These are phyloP conservation scores for Cheilosia soror DNA, from an alignment of 2,888 invertebrate species.

Conservation along the genomic window DNA sequence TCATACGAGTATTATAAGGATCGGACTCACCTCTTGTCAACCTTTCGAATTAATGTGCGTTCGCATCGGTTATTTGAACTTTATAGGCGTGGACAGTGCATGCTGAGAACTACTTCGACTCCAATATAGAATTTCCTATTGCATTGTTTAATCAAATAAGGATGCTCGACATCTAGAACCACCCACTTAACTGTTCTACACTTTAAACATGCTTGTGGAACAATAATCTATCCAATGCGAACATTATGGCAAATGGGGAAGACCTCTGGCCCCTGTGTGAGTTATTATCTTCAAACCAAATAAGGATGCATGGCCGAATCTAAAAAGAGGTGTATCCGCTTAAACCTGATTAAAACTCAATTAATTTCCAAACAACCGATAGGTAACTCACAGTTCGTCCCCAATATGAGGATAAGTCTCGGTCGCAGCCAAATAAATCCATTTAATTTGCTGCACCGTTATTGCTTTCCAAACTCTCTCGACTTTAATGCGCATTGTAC, in stretches of 20 bases:
- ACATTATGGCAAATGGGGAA: conserved; percentile 44
- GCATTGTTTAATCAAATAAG: conserved; percentile 1
- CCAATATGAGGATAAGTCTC: conserved; percentile 28
- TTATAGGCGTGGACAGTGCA: neutral
- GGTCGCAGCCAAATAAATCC: conserved; percentile 34
- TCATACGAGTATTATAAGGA: neutral
- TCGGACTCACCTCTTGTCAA: neutral
- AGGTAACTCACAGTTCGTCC: conserved; percentile 39
- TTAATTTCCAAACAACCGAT: conserved; percentile 58
- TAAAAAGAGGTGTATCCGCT: conserved; percentile 16
- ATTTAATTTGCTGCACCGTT: conserved; percentile 67
- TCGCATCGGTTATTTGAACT: neutral
- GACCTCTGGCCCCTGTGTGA: conserved; percentile 37
- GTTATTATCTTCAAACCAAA: conserved; percentile 53
- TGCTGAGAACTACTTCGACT: neutral
- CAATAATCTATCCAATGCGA: conserved; percentile 3
- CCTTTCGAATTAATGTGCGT: neutral
- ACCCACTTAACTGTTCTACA: conserved; percentile 24
- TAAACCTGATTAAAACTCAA: conserved; percentile 69
- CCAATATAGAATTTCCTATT: neutral
- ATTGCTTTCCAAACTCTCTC: conserved; percentile 53
- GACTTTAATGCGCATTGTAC: conserved; percentile 48
- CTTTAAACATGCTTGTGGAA: neutral
- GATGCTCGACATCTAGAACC: conserved; percentile 9
- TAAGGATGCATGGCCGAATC: conserved; percentile 20